Evolutionary conservation across 2,113 vertebrate species (phyloP).

Genomic region (Prietella phreatophila): DNA sequence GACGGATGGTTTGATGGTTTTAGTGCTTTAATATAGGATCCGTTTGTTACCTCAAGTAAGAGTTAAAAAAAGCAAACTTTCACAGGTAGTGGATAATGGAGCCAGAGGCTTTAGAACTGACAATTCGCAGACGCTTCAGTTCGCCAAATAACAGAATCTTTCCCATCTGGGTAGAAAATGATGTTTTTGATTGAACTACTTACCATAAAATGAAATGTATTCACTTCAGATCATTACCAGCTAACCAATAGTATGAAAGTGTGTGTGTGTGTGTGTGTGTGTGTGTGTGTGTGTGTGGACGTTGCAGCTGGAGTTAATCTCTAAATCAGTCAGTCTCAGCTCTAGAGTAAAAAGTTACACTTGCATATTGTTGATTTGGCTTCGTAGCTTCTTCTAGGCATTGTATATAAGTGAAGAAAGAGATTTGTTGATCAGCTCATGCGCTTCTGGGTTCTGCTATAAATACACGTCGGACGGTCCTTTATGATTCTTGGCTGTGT

Average conservation of each 20-base stretch:
- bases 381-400: too few relatives aligned
- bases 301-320: not conserved
- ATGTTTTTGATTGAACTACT: not conserved
- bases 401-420: not conserved
- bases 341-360: not conserved
- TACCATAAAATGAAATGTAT: not conserved
- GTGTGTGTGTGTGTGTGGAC: constrained; percentile 1
- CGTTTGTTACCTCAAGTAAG: not conserved
- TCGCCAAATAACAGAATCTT: not conserved
- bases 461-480: not conserved
- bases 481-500: not conserved
- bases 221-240: constrained; percentile 9
- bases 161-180: not conserved
- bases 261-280: not conserved
- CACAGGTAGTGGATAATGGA: not conserved
- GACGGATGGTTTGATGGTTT: too few relatives aligned
- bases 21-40: not conserved
- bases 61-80: not conserved
- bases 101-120: not conserved
- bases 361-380: not conserved
- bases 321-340: not conserved
- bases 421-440: not conserved
- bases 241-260: not conserved
- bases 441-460: not conserved
- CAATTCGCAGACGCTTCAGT: not conserved